Evolutionary conservation across 1,140 invertebrate genomes (phyloP).

Genomic region (Batillaria attramentaria): DNA sequence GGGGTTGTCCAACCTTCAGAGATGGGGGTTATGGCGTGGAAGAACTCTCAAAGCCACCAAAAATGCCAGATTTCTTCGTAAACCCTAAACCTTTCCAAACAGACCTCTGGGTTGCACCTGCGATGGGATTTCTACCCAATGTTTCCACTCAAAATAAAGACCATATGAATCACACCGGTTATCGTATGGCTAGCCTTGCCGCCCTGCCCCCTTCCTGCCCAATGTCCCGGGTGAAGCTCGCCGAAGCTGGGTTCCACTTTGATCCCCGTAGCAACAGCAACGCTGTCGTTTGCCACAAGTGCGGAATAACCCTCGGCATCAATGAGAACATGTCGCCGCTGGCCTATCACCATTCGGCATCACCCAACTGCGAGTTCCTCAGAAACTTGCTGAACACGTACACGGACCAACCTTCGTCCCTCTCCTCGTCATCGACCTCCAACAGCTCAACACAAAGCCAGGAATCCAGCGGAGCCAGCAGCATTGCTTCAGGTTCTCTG

Average conservation of each 20-base stretch:
- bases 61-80: too few species aligned
- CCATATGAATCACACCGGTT: not conserved
- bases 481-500: too few species aligned
- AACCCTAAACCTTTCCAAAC: too few species aligned
- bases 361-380: not conserved
- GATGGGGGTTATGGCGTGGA: too few species aligned
- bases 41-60: too few species aligned
- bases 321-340: not conserved
- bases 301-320: not conserved
- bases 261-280: not conserved
- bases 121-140: not conserved
- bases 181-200: slow-evolving; percentile 18
- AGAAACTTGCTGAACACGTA: not conserved
- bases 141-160: not conserved
- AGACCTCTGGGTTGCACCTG: slow-evolving; percentile 4
- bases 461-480: not conserved
- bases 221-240: slow-evolving; percentile 5
- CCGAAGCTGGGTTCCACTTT: slow-evolving; percentile 14
- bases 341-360: not conserved
- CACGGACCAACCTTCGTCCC: not conserved
- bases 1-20: too few species aligned
- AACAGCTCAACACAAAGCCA: not conserved
- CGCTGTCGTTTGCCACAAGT: slow-evolving; percentile 16
- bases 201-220: not conserved
- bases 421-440: not conserved